Percentiles rank a stretch among this genome's conserved stretches.
phyloP scores from a whole-genome alignment of 92 coral and sea anemone genomes.

The Micromussa lordhowensis region DNA sequence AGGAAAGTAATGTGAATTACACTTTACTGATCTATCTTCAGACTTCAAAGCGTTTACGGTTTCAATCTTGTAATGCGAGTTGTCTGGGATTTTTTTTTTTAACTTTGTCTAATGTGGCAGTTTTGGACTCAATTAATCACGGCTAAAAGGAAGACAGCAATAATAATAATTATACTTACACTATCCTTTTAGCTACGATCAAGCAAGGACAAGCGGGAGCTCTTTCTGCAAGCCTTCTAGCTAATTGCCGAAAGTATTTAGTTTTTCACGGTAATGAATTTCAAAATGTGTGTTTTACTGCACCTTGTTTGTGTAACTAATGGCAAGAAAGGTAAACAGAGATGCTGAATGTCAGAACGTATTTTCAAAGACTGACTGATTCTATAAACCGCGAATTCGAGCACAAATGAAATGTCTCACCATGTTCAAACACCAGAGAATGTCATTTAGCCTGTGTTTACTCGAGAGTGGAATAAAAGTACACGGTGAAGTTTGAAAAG shows the following conservation, averaged over 20 bases:
- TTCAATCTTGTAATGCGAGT: background rate
- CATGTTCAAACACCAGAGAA: background rate
- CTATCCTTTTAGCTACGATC: background rate
- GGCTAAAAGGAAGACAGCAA: background rate
- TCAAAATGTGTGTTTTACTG: background rate
- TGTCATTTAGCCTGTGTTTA: background rate
- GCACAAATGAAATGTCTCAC: background rate
- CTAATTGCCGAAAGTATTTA: background rate
- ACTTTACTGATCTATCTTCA: background rate
- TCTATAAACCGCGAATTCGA: background rate
- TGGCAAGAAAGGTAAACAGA: background rate
- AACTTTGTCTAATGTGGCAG: background rate
- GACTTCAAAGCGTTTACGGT: background rate
- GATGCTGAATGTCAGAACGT: background rate
- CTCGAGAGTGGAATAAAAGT: background rate
- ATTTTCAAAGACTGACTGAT: background rate
- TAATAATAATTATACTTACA: background rate
- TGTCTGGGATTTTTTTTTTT: background rate
- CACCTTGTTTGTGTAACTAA: slow-evolving; percentile 2
- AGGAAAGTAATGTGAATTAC: background rate
- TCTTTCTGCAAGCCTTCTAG: background rate
- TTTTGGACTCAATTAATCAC: background rate
- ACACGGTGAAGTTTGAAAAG: background rate
- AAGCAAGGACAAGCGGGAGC: background rate
- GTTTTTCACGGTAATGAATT: slow-evolving; percentile 1